Percentiles rank a stretch among this genome's conserved stretches.
These are phyloP conservation scores for Spialia ferax DNA, from an alignment of 2,888 invertebrate genomes.

Conservation along the genomic window DNA sequence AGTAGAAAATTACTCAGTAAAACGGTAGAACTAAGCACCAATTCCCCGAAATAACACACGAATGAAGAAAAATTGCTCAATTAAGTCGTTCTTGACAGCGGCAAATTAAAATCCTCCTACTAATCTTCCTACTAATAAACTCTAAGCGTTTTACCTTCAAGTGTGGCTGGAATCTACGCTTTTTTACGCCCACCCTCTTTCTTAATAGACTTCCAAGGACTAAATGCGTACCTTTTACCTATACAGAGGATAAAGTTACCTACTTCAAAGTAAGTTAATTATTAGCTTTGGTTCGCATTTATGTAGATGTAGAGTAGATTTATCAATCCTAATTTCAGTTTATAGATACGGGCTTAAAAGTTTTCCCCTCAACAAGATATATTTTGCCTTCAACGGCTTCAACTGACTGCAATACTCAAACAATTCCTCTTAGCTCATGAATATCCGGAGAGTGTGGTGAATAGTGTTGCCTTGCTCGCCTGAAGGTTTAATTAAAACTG, in stretches of 20 bases:
- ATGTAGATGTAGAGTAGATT: too few relatives aligned
- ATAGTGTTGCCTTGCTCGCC: not conserved
- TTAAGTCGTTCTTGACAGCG: constrained; percentile 4
- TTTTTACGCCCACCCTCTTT: not conserved
- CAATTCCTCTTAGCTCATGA: not conserved
- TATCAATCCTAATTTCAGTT: too few relatives aligned
- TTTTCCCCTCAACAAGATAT: not conserved
- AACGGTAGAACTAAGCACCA: not conserved
- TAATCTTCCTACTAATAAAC: too few relatives aligned
- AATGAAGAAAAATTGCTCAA: not conserved
- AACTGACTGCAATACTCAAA: not conserved
- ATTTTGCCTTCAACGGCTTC: not conserved
- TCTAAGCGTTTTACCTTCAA: not conserved
- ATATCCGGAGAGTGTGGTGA: not conserved
- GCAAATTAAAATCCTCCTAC: constrained; percentile 1
- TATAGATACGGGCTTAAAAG: too few relatives aligned
- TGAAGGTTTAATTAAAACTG: constrained; percentile 1
- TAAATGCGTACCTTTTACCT: not conserved
- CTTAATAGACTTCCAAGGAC: not conserved
- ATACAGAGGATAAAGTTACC: too few relatives aligned
- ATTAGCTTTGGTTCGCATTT: too few relatives aligned
- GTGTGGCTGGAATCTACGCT: not conserved
- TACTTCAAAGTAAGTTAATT: too few relatives aligned
- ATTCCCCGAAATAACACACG: not conserved
- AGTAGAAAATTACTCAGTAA: not conserved